Evolutionary conservation across 2,888 invertebrate species (phyloP).

Genomic region (Cheilosia variabilis): DNA sequence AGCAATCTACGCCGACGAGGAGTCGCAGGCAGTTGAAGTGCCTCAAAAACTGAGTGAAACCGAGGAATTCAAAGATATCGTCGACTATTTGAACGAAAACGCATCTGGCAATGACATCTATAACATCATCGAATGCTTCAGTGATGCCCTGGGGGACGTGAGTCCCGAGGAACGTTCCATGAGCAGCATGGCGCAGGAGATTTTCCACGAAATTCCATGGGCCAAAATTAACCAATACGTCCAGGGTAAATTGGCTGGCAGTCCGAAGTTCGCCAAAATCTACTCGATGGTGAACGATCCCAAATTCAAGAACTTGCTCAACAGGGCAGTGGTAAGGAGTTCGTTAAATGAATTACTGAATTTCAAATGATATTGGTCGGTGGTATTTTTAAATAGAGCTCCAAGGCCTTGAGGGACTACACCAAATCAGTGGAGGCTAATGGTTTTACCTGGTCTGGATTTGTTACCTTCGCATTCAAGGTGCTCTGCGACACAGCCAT

Average conservation of each 20-base stretch:
- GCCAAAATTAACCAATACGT: conserved; percentile 45
- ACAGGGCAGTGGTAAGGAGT: conserved; percentile 57
- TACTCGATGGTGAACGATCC: conserved; percentile 53
- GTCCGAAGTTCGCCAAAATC: conserved; percentile 53
- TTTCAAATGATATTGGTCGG: neutral
- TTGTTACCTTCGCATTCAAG: conserved; percentile 56
- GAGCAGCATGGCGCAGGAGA: conserved; percentile 21
- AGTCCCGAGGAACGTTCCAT: conserved; percentile 16
- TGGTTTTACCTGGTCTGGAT: conserved; percentile 57
- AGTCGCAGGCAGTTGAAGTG: neutral
- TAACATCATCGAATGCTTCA: conserved; percentile 47
- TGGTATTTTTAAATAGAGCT: conserved; percentile 23
- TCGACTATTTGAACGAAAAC: conserved; percentile 63
- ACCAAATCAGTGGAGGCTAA: conserved; percentile 37
- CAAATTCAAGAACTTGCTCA: conserved; percentile 43
- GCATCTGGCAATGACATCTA: conserved; percentile 56
- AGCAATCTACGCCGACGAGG: conserved; percentile 22
- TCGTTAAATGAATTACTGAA: neutral
- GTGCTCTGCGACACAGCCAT: conserved; percentile 64
- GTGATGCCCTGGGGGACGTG: conserved; percentile 49
- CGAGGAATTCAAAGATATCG: conserved; percentile 47
- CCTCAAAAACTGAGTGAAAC: conserved; percentile 27
- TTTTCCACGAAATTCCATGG: conserved; percentile 63
- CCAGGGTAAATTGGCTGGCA: conserved; percentile 24
- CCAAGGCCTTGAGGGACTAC: conserved; percentile 48